These are phyloP conservation scores for Rhinoderma darwinii DNA, from an alignment of 2,113 vertebrate genomes.

Conservation along the genomic window DNA sequence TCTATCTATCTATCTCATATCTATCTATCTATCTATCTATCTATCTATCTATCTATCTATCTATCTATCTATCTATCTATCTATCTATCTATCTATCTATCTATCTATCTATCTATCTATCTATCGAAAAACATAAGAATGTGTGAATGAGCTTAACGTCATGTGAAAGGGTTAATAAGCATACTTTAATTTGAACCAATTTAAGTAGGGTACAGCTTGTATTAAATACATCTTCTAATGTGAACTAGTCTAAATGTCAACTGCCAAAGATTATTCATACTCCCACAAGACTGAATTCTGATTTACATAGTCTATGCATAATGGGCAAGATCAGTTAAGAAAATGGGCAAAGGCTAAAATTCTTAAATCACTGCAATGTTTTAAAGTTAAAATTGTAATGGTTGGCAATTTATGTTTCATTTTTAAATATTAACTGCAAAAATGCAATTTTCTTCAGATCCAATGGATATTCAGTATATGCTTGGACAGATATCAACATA, in stretches of 20 bases:
- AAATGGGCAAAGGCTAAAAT: conserved; percentile 31
- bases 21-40: neutral
- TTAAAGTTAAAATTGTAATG: conserved; percentile 13
- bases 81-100: neutral
- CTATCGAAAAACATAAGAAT: neutral
- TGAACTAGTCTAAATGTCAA: conserved; percentile 50
- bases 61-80: neutral
- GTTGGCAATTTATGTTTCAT: neutral
- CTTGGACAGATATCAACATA: neutral
- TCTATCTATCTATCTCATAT: neutral
- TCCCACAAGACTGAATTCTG: conserved; percentile 43
- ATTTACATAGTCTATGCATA: conserved; percentile 44
- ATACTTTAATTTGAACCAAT: conserved; percentile 13
- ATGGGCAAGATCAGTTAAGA: conserved; percentile 26
- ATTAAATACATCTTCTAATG: conserved; percentile 36
- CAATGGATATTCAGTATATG: neutral
- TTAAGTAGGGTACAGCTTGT: conserved; percentile 34
- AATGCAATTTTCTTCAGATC: neutral
- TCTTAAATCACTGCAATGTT: conserved; percentile 26
- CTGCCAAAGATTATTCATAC: conserved; percentile 43
- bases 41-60: neutral
- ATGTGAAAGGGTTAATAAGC: conserved; percentile 18
- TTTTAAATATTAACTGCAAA: conserved; percentile 1
- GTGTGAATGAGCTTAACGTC: neutral
- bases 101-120: neutral